Evolutionary conservation across 35 echinoderm and acorn worm genomes (phyloP).

Genomic region (Heliocidaris tuberculata): DNA sequence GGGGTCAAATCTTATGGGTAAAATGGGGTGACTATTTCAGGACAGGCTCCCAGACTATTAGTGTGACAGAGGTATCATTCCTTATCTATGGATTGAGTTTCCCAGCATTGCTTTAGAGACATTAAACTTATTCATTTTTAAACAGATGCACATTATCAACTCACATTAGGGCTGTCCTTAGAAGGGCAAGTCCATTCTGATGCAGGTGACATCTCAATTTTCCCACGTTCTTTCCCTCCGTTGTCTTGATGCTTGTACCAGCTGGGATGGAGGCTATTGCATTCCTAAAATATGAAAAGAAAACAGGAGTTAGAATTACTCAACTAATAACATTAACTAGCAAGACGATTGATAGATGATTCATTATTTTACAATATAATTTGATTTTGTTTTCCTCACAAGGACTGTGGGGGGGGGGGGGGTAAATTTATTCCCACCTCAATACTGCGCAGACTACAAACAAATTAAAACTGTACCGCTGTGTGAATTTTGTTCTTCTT

Average conservation of each 20-base stretch:
- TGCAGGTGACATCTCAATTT: slow-evolving; percentile 51
- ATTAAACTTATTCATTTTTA: background rate
- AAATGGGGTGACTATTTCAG: too few relatives aligned
- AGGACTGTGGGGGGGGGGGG: too few relatives aligned
- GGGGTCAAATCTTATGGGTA: too few relatives aligned
- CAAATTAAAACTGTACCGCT: too few relatives aligned
- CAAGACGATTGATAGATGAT: background rate
- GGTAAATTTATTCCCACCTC: too few relatives aligned
- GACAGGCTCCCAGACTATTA: too few relatives aligned
- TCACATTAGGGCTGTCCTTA: slow-evolving; percentile 45
- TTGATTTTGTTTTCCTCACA: background rate
- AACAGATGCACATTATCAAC: background rate
- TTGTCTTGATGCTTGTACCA: slow-evolving; percentile 48
- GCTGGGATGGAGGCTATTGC: background rate
- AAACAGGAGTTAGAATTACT: too few relatives aligned
- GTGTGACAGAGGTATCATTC: background rate
- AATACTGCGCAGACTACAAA: too few relatives aligned
- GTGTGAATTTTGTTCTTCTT: too few relatives aligned
- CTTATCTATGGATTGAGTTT: background rate
- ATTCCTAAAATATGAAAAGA: slow-evolving; percentile 3
- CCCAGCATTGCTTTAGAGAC: background rate
- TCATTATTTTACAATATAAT: background rate
- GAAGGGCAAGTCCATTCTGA: slow-evolving; percentile 49
- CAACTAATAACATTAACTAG: background rate
- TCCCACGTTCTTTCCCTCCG: slow-evolving; percentile 56